Evolutionary conservation across 2,888 invertebrate species (phyloP), one percentile per base, ranked within the genome.

Genomic region (Drosophila mulleri): DNA sequence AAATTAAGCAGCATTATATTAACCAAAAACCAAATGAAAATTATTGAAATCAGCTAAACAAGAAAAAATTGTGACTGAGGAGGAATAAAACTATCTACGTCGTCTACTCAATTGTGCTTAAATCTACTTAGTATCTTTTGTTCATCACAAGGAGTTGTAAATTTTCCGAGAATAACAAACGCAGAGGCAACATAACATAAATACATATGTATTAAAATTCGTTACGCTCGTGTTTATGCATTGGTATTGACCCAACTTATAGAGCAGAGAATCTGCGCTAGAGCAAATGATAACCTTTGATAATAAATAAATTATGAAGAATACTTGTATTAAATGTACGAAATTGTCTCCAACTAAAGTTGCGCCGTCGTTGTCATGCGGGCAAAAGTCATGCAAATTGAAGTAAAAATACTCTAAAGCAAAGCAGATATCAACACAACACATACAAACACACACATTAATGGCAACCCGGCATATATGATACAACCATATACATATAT

Each of bases 391-490:
- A 61, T 56, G 7, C 47, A 78, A 70, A 66, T 72, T 64, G 54
- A 74, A 71, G 60, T 75, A 78, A 64, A 52, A 48, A 72, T 76
- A 67, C 77, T 72, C 63, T 65, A 66, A 72, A 66, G 64, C 66
- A 60, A 70, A 74, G 64, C 72, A 80, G 72, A 67, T 57, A 69
- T 80, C 66, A 72, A 32, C 32, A 32, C 20, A 72, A 73, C 71
- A 80, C 75, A 86, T 79, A 32, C 48, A 52, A 8, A 81, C 73
- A 86, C 77, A 85, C 77, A 85, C 77, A 79, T 83, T 88, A 81
- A 85, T 86, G 84, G 80, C 84, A 86, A 83, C 67, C 87, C 82
- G 89, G 86, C 83, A 86, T 79, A 85, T 87, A 85, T 86, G 88
- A 85, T 88, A 83, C 79, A 86, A 86, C 82, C 80, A 80, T 77